These are phyloP conservation scores for Herminia tarsipennalis DNA, from an alignment of 2,888 invertebrate species.

Conservation along the genomic window DNA sequence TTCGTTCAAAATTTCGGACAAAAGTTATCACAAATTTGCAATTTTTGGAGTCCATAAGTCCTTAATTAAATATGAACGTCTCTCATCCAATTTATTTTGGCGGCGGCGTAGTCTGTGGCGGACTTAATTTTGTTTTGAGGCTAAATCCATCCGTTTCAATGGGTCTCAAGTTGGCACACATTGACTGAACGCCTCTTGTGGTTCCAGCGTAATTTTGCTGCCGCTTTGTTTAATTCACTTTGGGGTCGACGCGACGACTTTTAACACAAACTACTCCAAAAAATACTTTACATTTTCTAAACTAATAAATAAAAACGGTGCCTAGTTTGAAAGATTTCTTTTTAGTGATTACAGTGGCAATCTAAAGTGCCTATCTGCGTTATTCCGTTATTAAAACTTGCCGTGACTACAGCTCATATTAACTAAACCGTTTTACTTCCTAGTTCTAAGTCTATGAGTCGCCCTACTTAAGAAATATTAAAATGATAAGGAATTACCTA, in stretches of 20 bases:
- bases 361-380: constrained; percentile 33
- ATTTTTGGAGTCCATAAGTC: constrained; percentile 5
- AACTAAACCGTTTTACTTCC: constrained; percentile 45
- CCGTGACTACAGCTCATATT: constrained; percentile 52
- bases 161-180: constrained; percentile 27
- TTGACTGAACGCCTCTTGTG: constrained; percentile 30
- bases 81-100: constrained; percentile 27
- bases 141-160: constrained; percentile 36
- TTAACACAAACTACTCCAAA: too few species aligned
- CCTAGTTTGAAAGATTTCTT: constrained; percentile 23
- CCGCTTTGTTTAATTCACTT: constrained; percentile 31
- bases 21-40: neutral
- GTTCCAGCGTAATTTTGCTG: constrained; percentile 28
- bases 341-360: constrained; percentile 26
- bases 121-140: constrained; percentile 36
- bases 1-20: neutral
- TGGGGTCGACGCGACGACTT: constrained; percentile 15
- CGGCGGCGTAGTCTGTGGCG: constrained; percentile 16
- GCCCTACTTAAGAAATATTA: constrained; percentile 42
- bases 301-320: constrained; percentile 14
- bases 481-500: constrained; percentile 36
- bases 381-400: constrained; percentile 43
- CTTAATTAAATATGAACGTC: constrained; percentile 30
- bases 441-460: constrained; percentile 34
- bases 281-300: constrained; percentile 1